These are phyloP conservation scores for Pollenia angustigena DNA, from an alignment of 2,888 invertebrate genomes.

Conservation along the genomic window DNA sequence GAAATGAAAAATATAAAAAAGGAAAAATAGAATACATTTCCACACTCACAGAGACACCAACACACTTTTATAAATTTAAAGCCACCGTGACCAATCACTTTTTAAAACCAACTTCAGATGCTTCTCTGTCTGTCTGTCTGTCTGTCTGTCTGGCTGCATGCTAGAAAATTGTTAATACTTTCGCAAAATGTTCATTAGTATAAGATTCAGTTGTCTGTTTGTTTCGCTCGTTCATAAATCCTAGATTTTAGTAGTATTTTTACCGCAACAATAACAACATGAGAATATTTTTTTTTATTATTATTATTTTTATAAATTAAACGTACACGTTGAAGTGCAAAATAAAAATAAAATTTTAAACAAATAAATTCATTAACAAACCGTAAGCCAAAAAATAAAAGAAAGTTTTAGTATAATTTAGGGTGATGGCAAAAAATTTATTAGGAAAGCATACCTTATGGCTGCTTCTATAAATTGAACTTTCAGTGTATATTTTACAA, in stretches of 20 bases:
- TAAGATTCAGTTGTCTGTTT: not conserved
- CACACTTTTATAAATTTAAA: constrained; percentile 5
- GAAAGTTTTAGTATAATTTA: not conserved
- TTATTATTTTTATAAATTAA: constrained; percentile 7
- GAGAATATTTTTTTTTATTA: not conserved
- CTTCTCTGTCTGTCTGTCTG: not conserved
- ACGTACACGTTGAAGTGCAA: constrained; percentile 17
- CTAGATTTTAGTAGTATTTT: constrained; percentile 16
- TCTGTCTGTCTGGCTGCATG: constrained; percentile 4
- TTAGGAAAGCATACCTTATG: constrained; percentile 40
- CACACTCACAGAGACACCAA: not conserved
- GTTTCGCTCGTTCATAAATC: constrained; percentile 8
- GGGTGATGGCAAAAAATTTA: not conserved
- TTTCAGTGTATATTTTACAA: constrained; percentile 26
- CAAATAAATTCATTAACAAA: not conserved
- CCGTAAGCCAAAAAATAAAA: not conserved
- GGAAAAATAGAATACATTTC: constrained; percentile 4
- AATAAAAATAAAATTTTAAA: constrained; percentile 1
- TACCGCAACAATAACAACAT: constrained; percentile 21
- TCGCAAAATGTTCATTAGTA: not conserved
- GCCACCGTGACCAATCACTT: constrained; percentile 45
- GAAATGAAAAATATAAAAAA: constrained; percentile 27
- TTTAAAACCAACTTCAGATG: constrained; percentile 38
- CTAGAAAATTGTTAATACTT: not conserved
- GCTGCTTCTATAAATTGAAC: constrained; percentile 20